These are phyloP conservation scores for Scophthalmus maximus DNA, from an alignment of 2,113 vertebrate genomes.

Conservation along the genomic window DNA sequence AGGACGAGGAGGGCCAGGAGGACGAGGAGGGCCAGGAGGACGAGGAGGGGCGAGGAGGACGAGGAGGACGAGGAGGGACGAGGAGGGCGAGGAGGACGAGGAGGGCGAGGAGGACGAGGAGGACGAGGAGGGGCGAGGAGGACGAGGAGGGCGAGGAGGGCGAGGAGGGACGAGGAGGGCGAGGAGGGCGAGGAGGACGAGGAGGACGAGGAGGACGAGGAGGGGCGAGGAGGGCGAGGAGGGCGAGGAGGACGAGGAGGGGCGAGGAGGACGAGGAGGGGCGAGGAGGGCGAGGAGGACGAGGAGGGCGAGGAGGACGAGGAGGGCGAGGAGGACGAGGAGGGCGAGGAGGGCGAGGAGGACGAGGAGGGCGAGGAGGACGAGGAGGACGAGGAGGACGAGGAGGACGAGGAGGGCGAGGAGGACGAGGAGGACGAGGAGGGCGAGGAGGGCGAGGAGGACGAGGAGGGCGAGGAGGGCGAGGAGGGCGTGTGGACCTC, in stretches of 20 bases:
- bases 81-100: slow-evolving; percentile 55
- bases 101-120: too few species aligned
- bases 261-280: slow-evolving; percentile 43
- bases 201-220: slow-evolving; percentile 39
- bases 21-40: slow-evolving; percentile 32
- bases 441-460: slow-evolving; percentile 36
- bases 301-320: slow-evolving; percentile 41
- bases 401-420: too few species aligned
- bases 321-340: slow-evolving; percentile 41
- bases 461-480: slow-evolving; percentile 36
- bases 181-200: slow-evolving; percentile 41
- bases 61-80: slow-evolving; percentile 39
- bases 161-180: too few species aligned
- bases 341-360: too few species aligned
- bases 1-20: slow-evolving; percentile 29
- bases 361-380: too few species aligned
- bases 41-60: too few species aligned
- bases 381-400: slow-evolving; percentile 46
- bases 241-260: too few species aligned
- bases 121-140: slow-evolving; percentile 46
- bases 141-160: slow-evolving; percentile 43
- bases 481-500: slow-evolving; percentile 69
- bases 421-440: too few species aligned
- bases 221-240: slow-evolving; percentile 59
- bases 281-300: too few species aligned